phyloP scores from a whole-genome alignment of 2,113 vertebrate genomes.

The Pseudorasbora parva region DNA sequence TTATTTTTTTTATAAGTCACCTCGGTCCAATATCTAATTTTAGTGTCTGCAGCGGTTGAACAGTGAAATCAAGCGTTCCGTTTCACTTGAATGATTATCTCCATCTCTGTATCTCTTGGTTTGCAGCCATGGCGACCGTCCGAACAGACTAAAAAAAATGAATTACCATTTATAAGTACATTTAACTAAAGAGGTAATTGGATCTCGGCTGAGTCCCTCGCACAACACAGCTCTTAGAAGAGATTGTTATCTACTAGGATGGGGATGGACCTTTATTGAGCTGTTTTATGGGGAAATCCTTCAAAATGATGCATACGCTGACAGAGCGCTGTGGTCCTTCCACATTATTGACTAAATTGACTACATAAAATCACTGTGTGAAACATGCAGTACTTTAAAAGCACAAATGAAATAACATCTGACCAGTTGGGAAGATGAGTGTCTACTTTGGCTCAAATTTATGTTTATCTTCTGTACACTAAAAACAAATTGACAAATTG shows the following conservation, averaged over 20 bases:
- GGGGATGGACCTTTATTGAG: conserved; percentile 16
- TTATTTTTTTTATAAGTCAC: neutral
- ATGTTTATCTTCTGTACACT: neutral
- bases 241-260: conserved; percentile 37
- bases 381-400: neutral
- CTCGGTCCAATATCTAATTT: conserved; percentile 16
- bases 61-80: conserved; percentile 1
- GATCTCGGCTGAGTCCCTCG: neutral
- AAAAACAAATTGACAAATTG: neutral
- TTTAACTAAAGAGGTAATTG: conserved; percentile 22
- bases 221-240: conserved; percentile 13
- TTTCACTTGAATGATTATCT: conserved; percentile 27
- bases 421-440: neutral
- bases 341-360: neutral
- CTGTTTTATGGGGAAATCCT: conserved; percentile 28
- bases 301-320: neutral
- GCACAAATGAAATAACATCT: neutral
- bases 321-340: neutral
- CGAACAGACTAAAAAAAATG: neutral
- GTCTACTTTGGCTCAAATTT: neutral
- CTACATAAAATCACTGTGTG: neutral
- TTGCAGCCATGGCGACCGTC: neutral
- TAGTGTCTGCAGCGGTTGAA: neutral
- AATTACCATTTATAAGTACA: neutral
- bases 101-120: conserved; percentile 3